Conservation (phyloP, 2,888 invertebrate genomes). For the Hyposoter dolosus region DNA sequence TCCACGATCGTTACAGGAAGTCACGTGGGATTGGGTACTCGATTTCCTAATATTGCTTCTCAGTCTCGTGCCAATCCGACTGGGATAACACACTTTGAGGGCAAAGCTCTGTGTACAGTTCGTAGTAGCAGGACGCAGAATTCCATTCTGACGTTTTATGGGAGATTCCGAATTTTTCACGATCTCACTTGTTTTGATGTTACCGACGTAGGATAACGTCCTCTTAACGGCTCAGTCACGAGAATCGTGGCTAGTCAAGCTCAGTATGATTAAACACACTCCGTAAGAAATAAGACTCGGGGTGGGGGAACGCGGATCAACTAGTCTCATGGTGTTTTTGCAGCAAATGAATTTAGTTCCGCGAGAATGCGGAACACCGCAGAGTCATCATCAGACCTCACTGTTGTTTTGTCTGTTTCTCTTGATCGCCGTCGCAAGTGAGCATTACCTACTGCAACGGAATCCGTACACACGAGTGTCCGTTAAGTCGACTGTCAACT, state of each 20-base stretch:
- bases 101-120: background rate
- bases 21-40: conserved; percentile 1
- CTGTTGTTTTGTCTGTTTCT: conserved; percentile 27
- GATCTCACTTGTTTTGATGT: background rate
- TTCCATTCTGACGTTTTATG: background rate
- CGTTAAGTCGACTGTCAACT: conserved; percentile 42
- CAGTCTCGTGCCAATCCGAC: conserved; percentile 3
- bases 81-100: background rate
- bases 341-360: conserved; percentile 63
- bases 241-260: conserved; percentile 30
- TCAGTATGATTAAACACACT: conserved; percentile 46
- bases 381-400: conserved; percentile 39
- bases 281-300: background rate
- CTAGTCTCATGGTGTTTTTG: conserved; percentile 32
- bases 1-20: conserved; percentile 63
- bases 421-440: background rate
- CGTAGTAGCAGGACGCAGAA: background rate
- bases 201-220: background rate
- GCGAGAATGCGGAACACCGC: conserved; percentile 63
- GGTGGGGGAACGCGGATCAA: background rate
- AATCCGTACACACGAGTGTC: background rate
- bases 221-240: background rate
- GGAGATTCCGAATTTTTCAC: background rate
- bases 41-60: background rate
- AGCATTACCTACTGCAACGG: conserved; percentile 13